A percentile compares a stretch with the other conserved stretches of the same genome.
These are phyloP conservation scores for Micrasema longulum DNA, from an alignment of 1,140 invertebrate genomes.

Conservation along the genomic window DNA sequence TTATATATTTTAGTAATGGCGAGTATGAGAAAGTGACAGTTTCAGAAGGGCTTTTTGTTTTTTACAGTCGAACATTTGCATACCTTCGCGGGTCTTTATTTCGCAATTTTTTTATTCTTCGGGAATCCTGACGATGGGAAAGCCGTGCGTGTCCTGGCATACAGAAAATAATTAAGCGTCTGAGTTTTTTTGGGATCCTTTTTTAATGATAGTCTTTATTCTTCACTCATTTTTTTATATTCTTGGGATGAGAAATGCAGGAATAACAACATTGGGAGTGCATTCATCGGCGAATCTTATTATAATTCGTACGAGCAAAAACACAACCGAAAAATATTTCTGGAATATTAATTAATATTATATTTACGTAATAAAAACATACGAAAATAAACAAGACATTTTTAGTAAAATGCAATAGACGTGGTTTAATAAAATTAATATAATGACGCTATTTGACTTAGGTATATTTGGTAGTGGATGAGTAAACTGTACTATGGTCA, in stretches of 20 bases:
- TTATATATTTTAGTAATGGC: constrained; percentile 35
- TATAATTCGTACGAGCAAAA: too few relatives aligned
- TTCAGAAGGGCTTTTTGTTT: constrained; percentile 42
- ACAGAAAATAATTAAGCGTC: constrained; percentile 36
- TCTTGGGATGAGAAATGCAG: constrained; percentile 21
- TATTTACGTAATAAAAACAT: too few relatives aligned
- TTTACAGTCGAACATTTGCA: constrained; percentile 47
- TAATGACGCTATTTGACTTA: too few relatives aligned
- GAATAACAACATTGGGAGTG: constrained; percentile 6
- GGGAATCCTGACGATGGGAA: constrained; percentile 41
- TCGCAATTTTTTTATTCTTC: constrained; percentile 35
- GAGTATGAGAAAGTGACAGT: constrained; percentile 47
- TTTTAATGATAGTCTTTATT: constrained; percentile 29
- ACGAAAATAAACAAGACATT: too few relatives aligned
- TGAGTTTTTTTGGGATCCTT: constrained; percentile 17
- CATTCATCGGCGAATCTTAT: not conserved
- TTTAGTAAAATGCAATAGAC: too few relatives aligned
- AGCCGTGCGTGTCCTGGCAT: constrained; percentile 45
- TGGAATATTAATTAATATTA: too few relatives aligned
- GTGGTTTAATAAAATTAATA: too few relatives aligned
- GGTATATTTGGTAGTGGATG: too few relatives aligned
- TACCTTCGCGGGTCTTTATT: constrained; percentile 29
- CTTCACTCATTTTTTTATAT: not conserved
- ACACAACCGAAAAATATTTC: constrained; percentile 21
- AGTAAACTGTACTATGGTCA: too few relatives aligned